These are phyloP conservation scores for Pseudopleuronectes americanus DNA, from an alignment of 2,797 vertebrate species.

Conservation along the genomic window DNA sequence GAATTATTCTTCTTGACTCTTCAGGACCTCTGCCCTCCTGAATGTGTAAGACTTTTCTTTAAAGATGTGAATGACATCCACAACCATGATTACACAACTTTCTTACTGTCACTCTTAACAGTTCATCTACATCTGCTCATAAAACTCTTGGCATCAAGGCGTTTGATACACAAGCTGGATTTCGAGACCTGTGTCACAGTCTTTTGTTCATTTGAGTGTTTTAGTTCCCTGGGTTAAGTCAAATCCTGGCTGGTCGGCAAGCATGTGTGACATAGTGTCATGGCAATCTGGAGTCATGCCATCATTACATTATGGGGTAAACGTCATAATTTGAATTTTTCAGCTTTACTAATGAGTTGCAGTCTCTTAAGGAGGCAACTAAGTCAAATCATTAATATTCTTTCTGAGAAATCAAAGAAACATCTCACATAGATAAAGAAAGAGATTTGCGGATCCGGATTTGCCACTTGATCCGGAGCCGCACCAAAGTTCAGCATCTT, in stretches of 20 bases:
- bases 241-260: constrained; percentile 21
- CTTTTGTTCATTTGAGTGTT: constrained; percentile 30
- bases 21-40: neutral
- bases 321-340: constrained; percentile 1
- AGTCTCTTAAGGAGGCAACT: neutral
- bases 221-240: constrained; percentile 35
- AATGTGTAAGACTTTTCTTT: constrained; percentile 18
- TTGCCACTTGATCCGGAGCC: too few species aligned
- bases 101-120: constrained; percentile 46
- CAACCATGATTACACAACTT: constrained; percentile 45
- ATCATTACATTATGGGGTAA: neutral
- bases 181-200: constrained; percentile 38
- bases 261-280: constrained; percentile 15
- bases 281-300: neutral
- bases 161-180: constrained; percentile 38
- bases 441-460: too few species aligned
- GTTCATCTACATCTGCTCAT: constrained; percentile 41
- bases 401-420: too few species aligned
- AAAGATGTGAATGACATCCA: constrained; percentile 24
- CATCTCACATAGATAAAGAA: too few species aligned
- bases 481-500: too few species aligned
- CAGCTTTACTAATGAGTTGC: constrained; percentile 1
- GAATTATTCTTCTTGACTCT: constrained; percentile 19
- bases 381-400: neutral
- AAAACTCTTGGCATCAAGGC: constrained; percentile 53